These are phyloP conservation scores for Pocota personata DNA, from an alignment of 2,888 invertebrate species.

Conservation along the genomic window DNA sequence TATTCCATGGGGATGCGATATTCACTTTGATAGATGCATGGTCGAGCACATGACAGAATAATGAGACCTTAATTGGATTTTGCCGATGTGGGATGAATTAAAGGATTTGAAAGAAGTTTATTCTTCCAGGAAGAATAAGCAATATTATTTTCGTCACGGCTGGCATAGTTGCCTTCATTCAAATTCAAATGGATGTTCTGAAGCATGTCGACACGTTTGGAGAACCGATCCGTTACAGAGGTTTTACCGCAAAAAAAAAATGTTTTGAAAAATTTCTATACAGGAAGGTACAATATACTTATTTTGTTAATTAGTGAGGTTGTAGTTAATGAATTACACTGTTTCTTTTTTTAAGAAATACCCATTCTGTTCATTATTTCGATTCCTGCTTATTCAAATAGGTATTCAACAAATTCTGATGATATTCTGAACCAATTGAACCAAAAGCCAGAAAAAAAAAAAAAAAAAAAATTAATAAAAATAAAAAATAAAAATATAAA, in stretches of 20 bases:
- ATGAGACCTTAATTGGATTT: conserved; percentile 76
- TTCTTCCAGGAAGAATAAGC: conserved; percentile 49
- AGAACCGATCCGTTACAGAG: neutral
- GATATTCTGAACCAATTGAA: conserved; percentile 32
- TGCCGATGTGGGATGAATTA: conserved; percentile 54
- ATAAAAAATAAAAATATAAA: no score
- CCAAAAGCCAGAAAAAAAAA: neutral
- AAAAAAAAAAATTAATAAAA: no score
- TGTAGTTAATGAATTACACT: neutral
- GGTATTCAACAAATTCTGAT: conserved; percentile 16
- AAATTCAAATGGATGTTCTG: neutral
- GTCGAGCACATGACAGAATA: conserved; percentile 76
- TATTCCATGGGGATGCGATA: conserved; percentile 28
- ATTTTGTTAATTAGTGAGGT: no score
- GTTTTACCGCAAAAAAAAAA: neutral
- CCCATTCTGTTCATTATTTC: neutral
- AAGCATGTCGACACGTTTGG: neutral
- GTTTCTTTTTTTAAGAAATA: neutral
- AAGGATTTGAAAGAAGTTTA: conserved; percentile 28
- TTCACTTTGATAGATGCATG: conserved; percentile 75
- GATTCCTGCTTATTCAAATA: neutral
- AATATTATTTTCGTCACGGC: neutral
- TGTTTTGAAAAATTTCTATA: neutral
- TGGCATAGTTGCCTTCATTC: neutral
- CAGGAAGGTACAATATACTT: no score